A percentile compares a stretch with the other conserved stretches of the same genome.
phyloP scores from a whole-genome alignment of 2,797 vertebrate genomes.

The Cryptoblepharus egeriae region DNA sequence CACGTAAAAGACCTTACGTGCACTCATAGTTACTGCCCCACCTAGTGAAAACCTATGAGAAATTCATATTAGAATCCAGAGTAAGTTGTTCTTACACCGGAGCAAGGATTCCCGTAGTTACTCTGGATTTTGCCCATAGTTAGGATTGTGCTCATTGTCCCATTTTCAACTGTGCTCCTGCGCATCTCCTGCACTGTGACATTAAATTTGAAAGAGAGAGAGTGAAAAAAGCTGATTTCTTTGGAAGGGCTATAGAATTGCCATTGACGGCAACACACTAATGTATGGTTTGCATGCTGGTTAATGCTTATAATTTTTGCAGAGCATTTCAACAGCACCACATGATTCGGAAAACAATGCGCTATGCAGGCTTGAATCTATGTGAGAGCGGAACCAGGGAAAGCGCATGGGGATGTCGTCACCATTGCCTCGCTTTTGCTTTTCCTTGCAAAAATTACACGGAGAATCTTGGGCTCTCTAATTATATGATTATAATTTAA shows the following conservation, averaged over 20 bases:
- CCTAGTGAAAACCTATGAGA: too few relatives aligned
- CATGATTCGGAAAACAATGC: conserved; percentile 51
- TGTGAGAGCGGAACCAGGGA: not conserved
- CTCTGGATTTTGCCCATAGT: too few relatives aligned
- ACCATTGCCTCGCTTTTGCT: not conserved
- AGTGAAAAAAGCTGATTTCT: not conserved
- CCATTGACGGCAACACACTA: conserved; percentile 13
- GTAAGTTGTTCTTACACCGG: too few relatives aligned
- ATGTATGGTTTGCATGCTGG: conserved; percentile 39
- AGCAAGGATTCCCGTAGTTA: too few relatives aligned
- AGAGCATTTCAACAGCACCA: conserved; percentile 35
- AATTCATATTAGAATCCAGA: too few relatives aligned
- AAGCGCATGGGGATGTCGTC: not conserved
- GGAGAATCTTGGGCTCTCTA: not conserved
- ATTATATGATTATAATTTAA: not conserved
- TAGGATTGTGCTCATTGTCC: not conserved
- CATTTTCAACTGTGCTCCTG: not conserved
- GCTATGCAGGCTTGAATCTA: conserved; percentile 16
- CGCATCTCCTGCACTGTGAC: not conserved
- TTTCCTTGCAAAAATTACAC: not conserved
- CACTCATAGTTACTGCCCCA: too few relatives aligned
- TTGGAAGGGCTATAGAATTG: not conserved
- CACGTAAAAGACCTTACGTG: too few relatives aligned
- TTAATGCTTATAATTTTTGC: conserved; percentile 42
- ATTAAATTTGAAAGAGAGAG: not conserved